These are phyloP conservation scores for Aporophyla nigra DNA, from an alignment of 2,888 invertebrate genomes.

Conservation along the genomic window DNA sequence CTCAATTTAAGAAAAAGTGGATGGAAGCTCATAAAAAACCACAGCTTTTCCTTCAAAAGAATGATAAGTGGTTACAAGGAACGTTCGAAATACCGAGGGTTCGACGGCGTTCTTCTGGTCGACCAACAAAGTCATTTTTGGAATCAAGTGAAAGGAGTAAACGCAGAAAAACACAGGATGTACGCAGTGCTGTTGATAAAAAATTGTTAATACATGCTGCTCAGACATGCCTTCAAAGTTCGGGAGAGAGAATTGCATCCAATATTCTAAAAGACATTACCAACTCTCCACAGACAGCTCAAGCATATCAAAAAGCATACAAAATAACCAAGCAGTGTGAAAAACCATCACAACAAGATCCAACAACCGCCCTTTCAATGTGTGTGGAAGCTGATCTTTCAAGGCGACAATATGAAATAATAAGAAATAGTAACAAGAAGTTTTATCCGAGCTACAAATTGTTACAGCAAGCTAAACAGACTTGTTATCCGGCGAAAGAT, in stretches of 20 bases:
- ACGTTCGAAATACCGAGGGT: slow-evolving; percentile 20
- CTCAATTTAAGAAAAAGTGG: slow-evolving; percentile 19
- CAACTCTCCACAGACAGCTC: slow-evolving; percentile 25
- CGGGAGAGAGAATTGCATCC: slow-evolving; percentile 24
- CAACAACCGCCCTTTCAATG: slow-evolving; percentile 46
- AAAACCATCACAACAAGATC: slow-evolving; percentile 16
- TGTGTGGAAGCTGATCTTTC: slow-evolving; percentile 47
- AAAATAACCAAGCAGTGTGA: slow-evolving; percentile 27
- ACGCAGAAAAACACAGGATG: slow-evolving; percentile 21
- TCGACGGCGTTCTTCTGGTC: no score
- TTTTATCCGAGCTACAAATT: slow-evolving; percentile 45
- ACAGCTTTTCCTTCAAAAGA: not conserved
- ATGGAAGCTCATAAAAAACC: slow-evolving; percentile 1
- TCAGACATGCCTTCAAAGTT: slow-evolving; percentile 16
- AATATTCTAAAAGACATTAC: slow-evolving; percentile 23
- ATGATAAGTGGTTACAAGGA: slow-evolving; percentile 20
- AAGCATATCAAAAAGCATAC: slow-evolving; percentile 30
- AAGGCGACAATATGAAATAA: slow-evolving; percentile 57
- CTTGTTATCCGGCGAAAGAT: slow-evolving; percentile 28
- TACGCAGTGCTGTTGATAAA: slow-evolving; percentile 12
- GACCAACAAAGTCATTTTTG: no score
- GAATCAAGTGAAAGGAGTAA: no score
- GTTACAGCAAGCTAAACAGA: slow-evolving; percentile 23
- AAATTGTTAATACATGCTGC: slow-evolving; percentile 27
- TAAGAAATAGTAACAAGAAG: slow-evolving; percentile 33